phyloP scores from a whole-genome alignment of 2,113 vertebrate genomes.

The Brachypodius melanocephalos region DNA sequence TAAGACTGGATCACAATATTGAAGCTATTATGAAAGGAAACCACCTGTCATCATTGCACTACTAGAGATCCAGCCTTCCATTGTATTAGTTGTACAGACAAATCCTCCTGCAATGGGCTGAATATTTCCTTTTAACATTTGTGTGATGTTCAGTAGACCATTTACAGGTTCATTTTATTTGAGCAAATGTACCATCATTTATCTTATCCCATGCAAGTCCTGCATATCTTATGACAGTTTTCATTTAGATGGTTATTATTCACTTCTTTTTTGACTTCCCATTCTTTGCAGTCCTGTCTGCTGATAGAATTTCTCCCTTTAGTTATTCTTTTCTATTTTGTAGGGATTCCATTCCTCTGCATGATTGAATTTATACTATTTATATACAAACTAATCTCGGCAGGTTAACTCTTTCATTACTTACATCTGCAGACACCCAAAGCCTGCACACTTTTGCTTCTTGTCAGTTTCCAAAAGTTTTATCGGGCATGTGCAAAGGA shows the following conservation, averaged over 20 bases:
- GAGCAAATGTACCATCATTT: neutral
- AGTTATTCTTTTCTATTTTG: neutral
- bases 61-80: neutral
- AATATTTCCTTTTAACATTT: neutral
- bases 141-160: neutral
- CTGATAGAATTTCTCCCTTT: neutral
- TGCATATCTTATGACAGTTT: neutral
- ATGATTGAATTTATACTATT: neutral
- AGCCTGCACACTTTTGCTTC: neutral
- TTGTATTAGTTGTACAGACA: neutral
- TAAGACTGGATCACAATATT: neutral
- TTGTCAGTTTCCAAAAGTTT: neutral
- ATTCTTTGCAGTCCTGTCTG: neutral
- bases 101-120: neutral
- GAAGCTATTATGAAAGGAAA: neutral
- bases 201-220: neutral
- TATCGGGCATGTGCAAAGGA: neutral
- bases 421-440: neutral
- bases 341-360: neutral
- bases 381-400: neutral
- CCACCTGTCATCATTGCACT: neutral
- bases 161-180: conserved; percentile 1
- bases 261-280: neutral
- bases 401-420: neutral
- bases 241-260: conserved; percentile 15